Base-by-base conservation (phyloP, 1,140 invertebrate genomes). In the Teleogryllus occipitalis region DNA sequence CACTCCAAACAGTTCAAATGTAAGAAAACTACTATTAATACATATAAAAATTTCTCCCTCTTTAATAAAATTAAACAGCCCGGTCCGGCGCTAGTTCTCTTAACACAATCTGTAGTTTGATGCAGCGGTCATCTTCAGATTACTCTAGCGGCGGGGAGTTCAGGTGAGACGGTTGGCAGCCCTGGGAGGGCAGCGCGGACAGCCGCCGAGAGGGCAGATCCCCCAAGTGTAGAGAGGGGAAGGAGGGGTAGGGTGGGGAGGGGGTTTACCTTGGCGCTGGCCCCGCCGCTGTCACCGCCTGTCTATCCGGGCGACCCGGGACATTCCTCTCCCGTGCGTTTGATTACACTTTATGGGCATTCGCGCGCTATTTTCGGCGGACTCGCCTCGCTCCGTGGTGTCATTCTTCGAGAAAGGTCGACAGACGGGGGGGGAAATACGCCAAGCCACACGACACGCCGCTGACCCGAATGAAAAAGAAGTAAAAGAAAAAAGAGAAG, bases 261-360 rank as follows among this genome's bases (percentile, higher is more conserved):
- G 10, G 18, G 54, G 54, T 65, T 65, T 65, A 65, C 54, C 54
- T 65, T 65, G 54, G 54, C 54, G 54, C 54, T 18, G 10, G 54
- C 54, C 54, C 10, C 54, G 10, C 3, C 54, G 54, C 54, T 65
- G 54, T 65, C 54, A 65, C 54, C 18, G 54, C 54, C 54, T 65
- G 54, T 65, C 54, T 65, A 65, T 65, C 54, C 54, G 7, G 10
- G 54, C 18, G 54, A 65, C 54, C 54, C 54, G 54, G 54, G 54
- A 18, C 54, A 65, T 65, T 65, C 54, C 54, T 65, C 54, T 3
- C 54, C 54, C 54, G 10, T 65, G 54, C 54, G 54, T 65, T 65
- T 65, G 54, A 65, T 65, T 65, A 65, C 54, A 65, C 54, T 65
- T 65, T 65, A 65, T 65, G 54, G 54, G 54, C 54, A 65, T 65